A percentile compares a stretch with the other conserved stretches of the same genome.
These are phyloP conservation scores for fruit fly (Drosophila melanogaster) DNA, from an alignment of 1,140 invertebrate species.

Conservation along the genomic window Release_6_plus_ISO1_MT NT_037436.4:15889501-15890000, in stretches of 20 bases:
- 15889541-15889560: neutral
- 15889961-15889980: slow-evolving; percentile 41
- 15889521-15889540: slow-evolving; percentile 18
- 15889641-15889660: slow-evolving; percentile 40
- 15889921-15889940: slow-evolving; percentile 9
- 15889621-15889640: slow-evolving; percentile 27
- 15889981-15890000: slow-evolving; percentile 60
- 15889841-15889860: slow-evolving; percentile 17
- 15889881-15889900: slow-evolving; percentile 49
- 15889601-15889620: slow-evolving; percentile 18
- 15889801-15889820: slow-evolving; percentile 32
- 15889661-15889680: slow-evolving; percentile 37
- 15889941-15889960: slow-evolving; percentile 52
- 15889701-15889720: slow-evolving; percentile 50
- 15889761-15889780: slow-evolving; percentile 6
- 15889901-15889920: slow-evolving; percentile 51
- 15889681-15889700: slow-evolving; percentile 27
- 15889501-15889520: slow-evolving; percentile 36
- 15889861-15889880: slow-evolving; percentile 48
- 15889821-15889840: slow-evolving; percentile 40
- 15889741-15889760: slow-evolving; percentile 53
- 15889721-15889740: slow-evolving; percentile 50
- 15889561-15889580: slow-evolving; percentile 2
- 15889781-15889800: slow-evolving; percentile 31
- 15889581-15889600: slow-evolving; percentile 21